A percentile compares a stretch with the other conserved stretches of the same genome.
These are phyloP conservation scores for Litocranius walleri DNA, from an alignment of 2,113 vertebrate genomes.

Conservation along the genomic window DNA sequence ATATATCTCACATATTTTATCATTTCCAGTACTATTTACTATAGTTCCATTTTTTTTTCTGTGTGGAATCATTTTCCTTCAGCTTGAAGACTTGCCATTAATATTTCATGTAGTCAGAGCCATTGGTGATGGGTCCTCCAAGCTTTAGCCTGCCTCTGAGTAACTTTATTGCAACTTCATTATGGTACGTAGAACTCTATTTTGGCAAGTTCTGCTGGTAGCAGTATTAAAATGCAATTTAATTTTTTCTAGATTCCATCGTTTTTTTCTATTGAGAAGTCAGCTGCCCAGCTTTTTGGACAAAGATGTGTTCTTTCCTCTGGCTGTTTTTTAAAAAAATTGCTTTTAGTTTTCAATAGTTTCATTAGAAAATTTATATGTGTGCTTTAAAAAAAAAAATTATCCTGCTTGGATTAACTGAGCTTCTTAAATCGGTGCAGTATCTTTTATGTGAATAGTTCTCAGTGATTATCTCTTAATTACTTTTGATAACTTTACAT, in stretches of 20 bases:
- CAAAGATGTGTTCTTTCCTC: neutral
- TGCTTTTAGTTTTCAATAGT: neutral
- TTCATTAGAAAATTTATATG: neutral
- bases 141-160: neutral
- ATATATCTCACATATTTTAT: neutral
- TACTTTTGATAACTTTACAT: neutral
- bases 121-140: neutral
- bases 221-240: neutral
- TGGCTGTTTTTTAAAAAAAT: neutral
- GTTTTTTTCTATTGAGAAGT: neutral
- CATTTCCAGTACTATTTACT: neutral
- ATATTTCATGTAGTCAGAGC: neutral
- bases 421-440: neutral
- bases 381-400: neutral
- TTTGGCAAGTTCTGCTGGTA: neutral
- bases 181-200: neutral
- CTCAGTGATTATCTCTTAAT: neutral
- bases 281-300: neutral
- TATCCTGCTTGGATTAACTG: neutral
- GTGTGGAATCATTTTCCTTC: neutral
- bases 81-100: neutral
- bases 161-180: neutral
- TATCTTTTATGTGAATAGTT: neutral
- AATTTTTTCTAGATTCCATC: neutral
- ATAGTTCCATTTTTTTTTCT: neutral